phyloP scores from a whole-genome alignment of 2,797 vertebrate genomes.

The Pogoniulus pusillus region DNA sequence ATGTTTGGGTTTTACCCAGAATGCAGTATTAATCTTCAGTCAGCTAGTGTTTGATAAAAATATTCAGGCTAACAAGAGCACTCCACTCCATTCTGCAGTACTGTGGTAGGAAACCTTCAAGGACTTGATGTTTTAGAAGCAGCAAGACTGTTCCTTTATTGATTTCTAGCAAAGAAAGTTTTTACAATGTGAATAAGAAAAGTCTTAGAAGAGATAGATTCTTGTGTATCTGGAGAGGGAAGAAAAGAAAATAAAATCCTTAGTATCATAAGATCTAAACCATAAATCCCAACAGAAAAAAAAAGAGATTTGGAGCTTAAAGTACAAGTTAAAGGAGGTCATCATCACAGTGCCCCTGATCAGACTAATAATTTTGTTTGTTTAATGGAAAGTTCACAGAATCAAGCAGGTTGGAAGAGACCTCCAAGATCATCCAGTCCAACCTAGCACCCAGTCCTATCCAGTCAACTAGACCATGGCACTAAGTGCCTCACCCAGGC shows the following conservation, averaged over 20 bases:
- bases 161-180: constrained; percentile 2
- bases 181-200: not conserved
- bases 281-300: not conserved
- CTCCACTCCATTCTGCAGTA: not conserved
- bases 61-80: not conserved
- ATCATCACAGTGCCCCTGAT: not conserved
- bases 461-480: no score
- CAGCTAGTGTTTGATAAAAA: constrained; percentile 6
- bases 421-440: no score
- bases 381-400: not conserved
- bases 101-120: not conserved
- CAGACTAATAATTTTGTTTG: not conserved
- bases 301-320: not conserved
- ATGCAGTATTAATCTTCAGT: not conserved
- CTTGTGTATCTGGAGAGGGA: not conserved
- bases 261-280: not conserved
- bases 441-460: no score
- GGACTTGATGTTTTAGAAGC: not conserved
- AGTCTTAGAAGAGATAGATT: not conserved
- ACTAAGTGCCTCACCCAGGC: no score
- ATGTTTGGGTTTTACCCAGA: not conserved
- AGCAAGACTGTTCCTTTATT: not conserved
- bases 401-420: no score
- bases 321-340: not conserved
- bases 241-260: not conserved